Percentiles rank a stretch among this genome's conserved stretches.
These are phyloP conservation scores for Dicrostonyx torquatus DNA, from an alignment of 2,797 vertebrate genomes.

Conservation along the genomic window DNA sequence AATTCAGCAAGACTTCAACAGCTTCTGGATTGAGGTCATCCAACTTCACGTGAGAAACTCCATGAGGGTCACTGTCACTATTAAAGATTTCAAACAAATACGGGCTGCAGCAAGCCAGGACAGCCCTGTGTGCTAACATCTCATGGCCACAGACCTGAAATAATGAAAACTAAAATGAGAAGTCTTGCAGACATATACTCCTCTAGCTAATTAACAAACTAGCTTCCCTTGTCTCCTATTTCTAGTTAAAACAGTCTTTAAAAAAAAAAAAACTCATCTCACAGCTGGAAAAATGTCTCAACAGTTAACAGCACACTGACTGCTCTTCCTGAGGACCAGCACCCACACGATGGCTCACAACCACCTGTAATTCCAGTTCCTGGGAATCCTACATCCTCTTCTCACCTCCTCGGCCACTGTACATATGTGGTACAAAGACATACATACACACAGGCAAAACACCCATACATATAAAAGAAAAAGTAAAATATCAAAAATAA, in stretches of 20 bases:
- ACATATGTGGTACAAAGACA: background rate
- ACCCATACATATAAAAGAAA: background rate
- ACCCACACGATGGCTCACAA: background rate
- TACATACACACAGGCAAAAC: background rate
- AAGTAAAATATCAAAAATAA: background rate
- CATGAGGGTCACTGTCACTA: conserved; percentile 94
- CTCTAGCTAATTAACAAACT: background rate
- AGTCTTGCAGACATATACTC: background rate
- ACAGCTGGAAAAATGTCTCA: background rate
- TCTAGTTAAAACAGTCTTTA: conserved; percentile 45
- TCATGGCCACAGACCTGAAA: conserved; percentile 97
- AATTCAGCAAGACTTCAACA: conserved; percentile 97
- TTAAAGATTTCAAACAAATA: conserved; percentile 99
- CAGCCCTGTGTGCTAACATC: conserved; percentile 97
- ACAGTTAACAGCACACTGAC: background rate
- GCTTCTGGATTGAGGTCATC: conserved; percentile 98
- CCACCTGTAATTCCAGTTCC: background rate
- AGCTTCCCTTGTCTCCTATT: background rate
- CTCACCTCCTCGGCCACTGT: background rate
- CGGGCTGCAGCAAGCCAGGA: conserved; percentile 98
- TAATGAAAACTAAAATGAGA: conserved; percentile 55
- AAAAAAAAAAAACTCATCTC: background rate
- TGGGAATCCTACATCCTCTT: background rate
- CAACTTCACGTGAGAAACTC: conserved; percentile 96
- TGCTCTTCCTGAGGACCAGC: background rate